Evolutionary conservation across 1,140 invertebrate species (phyloP).

Genomic region (Melipona quadrifasciata): DNA sequence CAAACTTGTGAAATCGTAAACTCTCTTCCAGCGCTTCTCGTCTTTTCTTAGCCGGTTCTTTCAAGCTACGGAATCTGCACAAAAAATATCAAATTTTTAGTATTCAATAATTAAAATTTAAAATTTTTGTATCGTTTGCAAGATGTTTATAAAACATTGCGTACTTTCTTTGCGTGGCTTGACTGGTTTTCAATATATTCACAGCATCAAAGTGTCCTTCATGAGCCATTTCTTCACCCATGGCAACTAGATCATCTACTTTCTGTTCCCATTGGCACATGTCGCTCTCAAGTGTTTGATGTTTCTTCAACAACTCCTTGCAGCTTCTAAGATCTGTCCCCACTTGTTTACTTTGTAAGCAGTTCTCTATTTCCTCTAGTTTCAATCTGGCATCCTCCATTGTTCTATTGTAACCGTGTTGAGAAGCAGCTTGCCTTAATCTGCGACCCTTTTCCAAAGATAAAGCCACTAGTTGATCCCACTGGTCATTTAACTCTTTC

Average conservation of each 20-base stretch:
- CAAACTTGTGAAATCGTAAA: conserved; percentile 94
- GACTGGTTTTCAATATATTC: conserved; percentile 91
- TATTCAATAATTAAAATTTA: neutral
- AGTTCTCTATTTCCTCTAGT: conserved; percentile 89
- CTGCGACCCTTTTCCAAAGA: conserved; percentile 93
- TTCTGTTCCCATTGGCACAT: conserved; percentile 89
- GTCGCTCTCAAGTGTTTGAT: conserved; percentile 91
- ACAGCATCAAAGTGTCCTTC: conserved; percentile 96
- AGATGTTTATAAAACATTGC: conserved; percentile 29
- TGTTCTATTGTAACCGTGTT: conserved; percentile 89
- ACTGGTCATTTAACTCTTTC: conserved; percentile 87
- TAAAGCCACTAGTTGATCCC: conserved; percentile 86
- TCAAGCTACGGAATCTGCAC: conserved; percentile 84
- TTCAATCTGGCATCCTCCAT: conserved; percentile 92
- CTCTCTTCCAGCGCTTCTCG: conserved; percentile 93
- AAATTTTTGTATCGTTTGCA: neutral
- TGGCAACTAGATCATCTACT: conserved; percentile 88
- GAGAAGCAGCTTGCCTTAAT: conserved; percentile 88
- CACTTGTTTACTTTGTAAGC: conserved; percentile 90
- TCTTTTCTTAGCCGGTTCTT: conserved; percentile 85
- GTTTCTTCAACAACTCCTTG: conserved; percentile 93
- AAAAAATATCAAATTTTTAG: neutral
- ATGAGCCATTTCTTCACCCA: conserved; percentile 94
- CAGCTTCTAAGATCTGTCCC: conserved; percentile 93
- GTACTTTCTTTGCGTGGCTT: conserved; percentile 87